Evolutionary conservation across 2,888 invertebrate genomes (phyloP).

Genomic region (Neoitamus cyanurus): DNA sequence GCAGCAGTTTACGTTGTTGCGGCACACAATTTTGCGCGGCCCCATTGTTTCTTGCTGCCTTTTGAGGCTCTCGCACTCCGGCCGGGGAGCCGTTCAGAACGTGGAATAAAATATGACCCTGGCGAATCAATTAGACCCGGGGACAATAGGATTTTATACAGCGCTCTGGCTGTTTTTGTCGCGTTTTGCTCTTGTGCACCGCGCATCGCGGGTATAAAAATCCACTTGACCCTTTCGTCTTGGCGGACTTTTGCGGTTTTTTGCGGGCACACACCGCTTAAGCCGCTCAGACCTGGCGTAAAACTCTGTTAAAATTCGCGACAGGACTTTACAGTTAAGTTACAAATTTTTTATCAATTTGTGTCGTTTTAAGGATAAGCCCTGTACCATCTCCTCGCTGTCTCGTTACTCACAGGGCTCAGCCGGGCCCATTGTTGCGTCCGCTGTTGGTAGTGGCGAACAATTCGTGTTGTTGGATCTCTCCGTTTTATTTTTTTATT

Average conservation of each 20-base stretch:
- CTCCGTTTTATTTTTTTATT: neutral
- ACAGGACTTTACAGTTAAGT: constrained; percentile 55
- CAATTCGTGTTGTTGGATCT: neutral
- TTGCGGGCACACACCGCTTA: neutral
- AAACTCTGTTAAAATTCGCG: constrained; percentile 31
- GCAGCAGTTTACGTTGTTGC: constrained; percentile 33
- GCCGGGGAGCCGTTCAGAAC: constrained; percentile 9
- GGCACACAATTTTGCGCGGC: neutral
- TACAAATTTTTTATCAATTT: constrained; percentile 56
- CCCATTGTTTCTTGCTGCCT: constrained; percentile 37
- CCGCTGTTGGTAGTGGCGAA: neutral
- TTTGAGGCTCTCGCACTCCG: neutral
- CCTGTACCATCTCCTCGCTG: constrained; percentile 10
- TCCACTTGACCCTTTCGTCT: constrained; percentile 41
- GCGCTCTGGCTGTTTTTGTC: constrained; percentile 53
- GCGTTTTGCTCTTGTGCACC: constrained; percentile 5
- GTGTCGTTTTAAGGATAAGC: constrained; percentile 51
- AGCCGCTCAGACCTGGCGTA: neutral
- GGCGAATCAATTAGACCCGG: constrained; percentile 64
- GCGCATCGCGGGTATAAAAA: constrained; percentile 22
- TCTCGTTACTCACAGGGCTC: neutral
- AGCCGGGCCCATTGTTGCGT: neutral
- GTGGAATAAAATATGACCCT: constrained; percentile 57
- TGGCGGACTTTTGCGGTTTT: neutral
- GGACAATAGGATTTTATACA: constrained; percentile 55